Percentiles rank a stretch among this genome's conserved stretches.
Conservation (phyloP, 2,113 vertebrate species). For the Hippocampus comes region DNA sequence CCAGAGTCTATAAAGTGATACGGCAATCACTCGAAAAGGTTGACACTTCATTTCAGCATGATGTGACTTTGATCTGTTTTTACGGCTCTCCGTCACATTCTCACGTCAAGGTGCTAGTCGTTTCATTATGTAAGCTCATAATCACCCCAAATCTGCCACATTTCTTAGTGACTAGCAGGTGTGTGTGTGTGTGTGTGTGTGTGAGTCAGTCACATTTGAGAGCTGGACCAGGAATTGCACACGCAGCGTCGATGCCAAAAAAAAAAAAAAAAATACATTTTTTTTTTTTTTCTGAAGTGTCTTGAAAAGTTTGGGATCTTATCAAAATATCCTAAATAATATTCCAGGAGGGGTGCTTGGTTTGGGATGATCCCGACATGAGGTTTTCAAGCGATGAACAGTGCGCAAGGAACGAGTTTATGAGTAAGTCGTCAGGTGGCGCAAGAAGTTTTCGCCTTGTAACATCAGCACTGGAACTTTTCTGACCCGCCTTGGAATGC, state of each 20-base stretch:
- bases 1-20: conserved; percentile 15
- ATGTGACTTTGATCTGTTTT: neutral
- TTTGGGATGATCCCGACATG: too few species aligned
- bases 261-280: neutral
- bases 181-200: neutral
- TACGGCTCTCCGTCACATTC: neutral
- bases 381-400: too few species aligned
- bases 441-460: too few species aligned
- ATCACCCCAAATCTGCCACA: neutral
- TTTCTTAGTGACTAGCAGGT: neutral
- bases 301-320: neutral
- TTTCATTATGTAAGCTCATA: neutral
- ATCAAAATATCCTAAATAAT: neutral
- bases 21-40: conserved; percentile 12
- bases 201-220: neutral
- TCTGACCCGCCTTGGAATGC: too few species aligned
- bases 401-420: too few species aligned
- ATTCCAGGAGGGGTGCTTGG: too few species aligned
- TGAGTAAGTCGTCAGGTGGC: too few species aligned
- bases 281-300: neutral
- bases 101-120: neutral
- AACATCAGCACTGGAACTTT: too few species aligned
- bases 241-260: neutral
- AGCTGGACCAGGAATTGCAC: neutral
- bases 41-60: neutral